A percentile compares a stretch with the other conserved stretches of the same genome.
phyloP scores from a whole-genome alignment of 2,797 vertebrate genomes.

The Galagoides demidoff region DNA sequence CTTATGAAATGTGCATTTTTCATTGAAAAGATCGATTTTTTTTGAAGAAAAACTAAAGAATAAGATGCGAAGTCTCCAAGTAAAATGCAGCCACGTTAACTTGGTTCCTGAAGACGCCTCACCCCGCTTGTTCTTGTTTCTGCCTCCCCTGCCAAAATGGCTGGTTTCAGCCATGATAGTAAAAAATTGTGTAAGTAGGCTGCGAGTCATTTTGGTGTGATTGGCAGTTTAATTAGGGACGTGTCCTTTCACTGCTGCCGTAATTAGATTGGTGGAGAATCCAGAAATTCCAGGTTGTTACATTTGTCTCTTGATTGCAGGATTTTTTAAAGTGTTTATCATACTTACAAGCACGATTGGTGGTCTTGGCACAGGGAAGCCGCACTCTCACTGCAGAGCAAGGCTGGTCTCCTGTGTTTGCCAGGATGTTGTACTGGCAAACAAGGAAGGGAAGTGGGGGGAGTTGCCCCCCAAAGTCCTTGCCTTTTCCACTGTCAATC shows the following conservation, averaged over 20 bases:
- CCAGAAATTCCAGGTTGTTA: conserved; percentile 80
- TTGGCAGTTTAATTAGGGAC: conserved; percentile 87
- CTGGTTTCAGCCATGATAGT: not conserved
- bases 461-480: not conserved
- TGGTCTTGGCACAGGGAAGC: conserved; percentile 66
- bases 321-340: conserved; percentile 54
- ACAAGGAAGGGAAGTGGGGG: conserved; percentile 52
- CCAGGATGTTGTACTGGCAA: conserved; percentile 80
- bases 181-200: conserved; percentile 80
- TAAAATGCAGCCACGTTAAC: not conserved
- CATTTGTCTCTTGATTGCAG: conserved; percentile 83
- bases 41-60: not conserved
- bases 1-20: not conserved
- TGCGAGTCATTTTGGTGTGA: conserved; percentile 82
- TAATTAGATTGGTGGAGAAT: conserved; percentile 84
- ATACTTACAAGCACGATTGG: conserved; percentile 60
- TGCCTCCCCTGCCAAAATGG: conserved; percentile 24
- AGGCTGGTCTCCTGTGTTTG: conserved; percentile 83
- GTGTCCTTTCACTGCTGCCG: conserved; percentile 79
- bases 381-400: conserved; percentile 55
- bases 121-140: conserved; percentile 30
- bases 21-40: not conserved
- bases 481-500: conserved; percentile 70
- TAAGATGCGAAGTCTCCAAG: not conserved
- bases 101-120: not conserved